phyloP scores from a whole-genome alignment of 2,888 invertebrate genomes.

The Drosophila nr. medialis region DNA sequence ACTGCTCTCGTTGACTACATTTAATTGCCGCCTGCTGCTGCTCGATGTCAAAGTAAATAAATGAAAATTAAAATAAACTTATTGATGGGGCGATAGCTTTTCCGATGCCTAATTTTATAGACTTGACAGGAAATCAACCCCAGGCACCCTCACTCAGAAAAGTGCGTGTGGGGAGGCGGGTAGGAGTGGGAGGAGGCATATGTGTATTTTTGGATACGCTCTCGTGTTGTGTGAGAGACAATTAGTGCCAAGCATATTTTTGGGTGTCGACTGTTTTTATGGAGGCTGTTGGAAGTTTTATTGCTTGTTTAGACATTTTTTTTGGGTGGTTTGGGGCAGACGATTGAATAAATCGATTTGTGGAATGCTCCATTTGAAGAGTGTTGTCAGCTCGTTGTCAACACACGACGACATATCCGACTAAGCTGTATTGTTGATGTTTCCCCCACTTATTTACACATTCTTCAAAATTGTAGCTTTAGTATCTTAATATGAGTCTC shows the following conservation, averaged over 20 bases:
- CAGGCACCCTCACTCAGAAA: constrained; percentile 1
- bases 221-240: constrained; percentile 57
- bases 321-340: background rate
- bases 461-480: background rate
- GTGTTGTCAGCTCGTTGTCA: constrained; percentile 60
- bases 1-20: constrained; percentile 72
- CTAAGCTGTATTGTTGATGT: constrained; percentile 5
- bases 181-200: background rate
- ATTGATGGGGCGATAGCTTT: constrained; percentile 61
- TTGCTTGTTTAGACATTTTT: constrained; percentile 57
- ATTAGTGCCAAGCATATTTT: constrained; percentile 66
- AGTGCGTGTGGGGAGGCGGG: background rate
- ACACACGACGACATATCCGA: constrained; percentile 13
- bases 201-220: constrained; percentile 4
- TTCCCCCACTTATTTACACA: constrained; percentile 7
- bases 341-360: constrained; percentile 38
- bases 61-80: constrained; percentile 74
- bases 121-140: constrained; percentile 39
- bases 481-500: background rate
- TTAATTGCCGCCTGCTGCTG: constrained; percentile 79
- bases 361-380: constrained; percentile 38
- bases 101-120: constrained; percentile 42
- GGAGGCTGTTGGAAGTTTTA: constrained; percentile 63
- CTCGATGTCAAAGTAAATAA: constrained; percentile 79
- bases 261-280: constrained; percentile 63